phyloP scores from a whole-genome alignment of 2,113 vertebrate genomes.

The Trogon melanurus region DNA sequence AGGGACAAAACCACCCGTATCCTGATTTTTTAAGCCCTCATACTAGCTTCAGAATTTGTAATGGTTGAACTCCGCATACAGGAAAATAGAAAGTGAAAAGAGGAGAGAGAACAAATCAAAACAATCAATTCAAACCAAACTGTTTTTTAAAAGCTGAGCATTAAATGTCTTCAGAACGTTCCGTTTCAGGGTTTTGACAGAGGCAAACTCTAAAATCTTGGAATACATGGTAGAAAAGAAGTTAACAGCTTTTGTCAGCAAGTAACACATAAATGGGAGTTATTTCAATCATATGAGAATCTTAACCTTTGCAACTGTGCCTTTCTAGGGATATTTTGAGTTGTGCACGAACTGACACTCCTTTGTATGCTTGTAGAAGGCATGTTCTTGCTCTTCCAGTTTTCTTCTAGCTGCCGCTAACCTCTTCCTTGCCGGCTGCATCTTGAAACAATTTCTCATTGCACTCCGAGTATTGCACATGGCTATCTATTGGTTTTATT shows the following conservation, averaged over 20 bases:
- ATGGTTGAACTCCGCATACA: background rate
- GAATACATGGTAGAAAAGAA: slow-evolving; percentile 24
- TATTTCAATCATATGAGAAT: slow-evolving; percentile 34
- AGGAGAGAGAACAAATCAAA: slow-evolving; percentile 36
- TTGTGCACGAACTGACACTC: background rate
- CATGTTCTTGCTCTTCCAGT: background rate
- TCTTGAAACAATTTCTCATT: background rate
- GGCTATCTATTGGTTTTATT: background rate
- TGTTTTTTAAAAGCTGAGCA: slow-evolving; percentile 4
- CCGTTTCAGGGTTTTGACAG: background rate
- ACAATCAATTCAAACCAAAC: background rate
- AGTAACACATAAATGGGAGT: slow-evolving; percentile 32
- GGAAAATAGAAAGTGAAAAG: slow-evolving; percentile 42
- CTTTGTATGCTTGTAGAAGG: background rate
- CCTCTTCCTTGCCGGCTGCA: background rate
- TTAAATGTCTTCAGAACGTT: slow-evolving; percentile 31
- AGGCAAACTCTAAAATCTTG: slow-evolving; percentile 27
- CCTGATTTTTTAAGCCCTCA: background rate
- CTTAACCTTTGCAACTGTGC: slow-evolving; percentile 40
- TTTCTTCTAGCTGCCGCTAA: background rate
- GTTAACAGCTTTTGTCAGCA: slow-evolving; percentile 44
- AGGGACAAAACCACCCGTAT: background rate
- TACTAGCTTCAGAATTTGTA: background rate
- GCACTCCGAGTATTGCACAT: rapidly evolving
- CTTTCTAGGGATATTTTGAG: slow-evolving; percentile 28